These are phyloP conservation scores for Leptopterna dolabrata DNA, from an alignment of 2,888 invertebrate species.

Conservation along the genomic window DNA sequence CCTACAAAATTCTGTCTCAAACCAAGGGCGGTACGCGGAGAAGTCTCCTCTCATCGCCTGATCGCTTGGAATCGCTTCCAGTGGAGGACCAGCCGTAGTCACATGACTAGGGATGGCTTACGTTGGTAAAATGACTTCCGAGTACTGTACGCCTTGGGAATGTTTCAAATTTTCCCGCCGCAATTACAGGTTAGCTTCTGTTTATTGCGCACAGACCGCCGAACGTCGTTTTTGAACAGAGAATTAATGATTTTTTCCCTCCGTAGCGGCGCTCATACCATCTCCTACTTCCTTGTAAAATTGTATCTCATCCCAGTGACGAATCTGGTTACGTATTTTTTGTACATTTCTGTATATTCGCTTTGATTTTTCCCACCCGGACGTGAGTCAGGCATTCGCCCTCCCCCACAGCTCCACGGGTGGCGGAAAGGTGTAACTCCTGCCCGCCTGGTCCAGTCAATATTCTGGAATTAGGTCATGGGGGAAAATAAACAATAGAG, in stretches of 20 bases:
- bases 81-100: too few species aligned
- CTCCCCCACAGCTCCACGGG: not conserved
- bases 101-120: too few species aligned
- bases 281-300: not conserved
- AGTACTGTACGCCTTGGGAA: too few species aligned
- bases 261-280: not conserved
- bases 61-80: too few species aligned
- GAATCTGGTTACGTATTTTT: not conserved
- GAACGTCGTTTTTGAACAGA: not conserved
- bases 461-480: constrained; percentile 53
- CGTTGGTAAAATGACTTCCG: too few species aligned
- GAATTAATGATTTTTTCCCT: constrained; percentile 29
- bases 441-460: constrained; percentile 49
- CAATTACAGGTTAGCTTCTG: not conserved
- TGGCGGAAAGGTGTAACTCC: not conserved
- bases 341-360: not conserved
- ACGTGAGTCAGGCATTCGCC: not conserved
- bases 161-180: not conserved
- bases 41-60: too few species aligned
- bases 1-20: too few species aligned
- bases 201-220: not conserved
- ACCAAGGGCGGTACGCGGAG: too few species aligned
- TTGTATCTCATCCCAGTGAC: not conserved
- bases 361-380: not conserved
- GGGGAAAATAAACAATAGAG: constrained; percentile 47